phyloP scores from a whole-genome alignment of 37 sponge, comb jelly and placozoan species.

The Corticium candelabrum region DNA sequence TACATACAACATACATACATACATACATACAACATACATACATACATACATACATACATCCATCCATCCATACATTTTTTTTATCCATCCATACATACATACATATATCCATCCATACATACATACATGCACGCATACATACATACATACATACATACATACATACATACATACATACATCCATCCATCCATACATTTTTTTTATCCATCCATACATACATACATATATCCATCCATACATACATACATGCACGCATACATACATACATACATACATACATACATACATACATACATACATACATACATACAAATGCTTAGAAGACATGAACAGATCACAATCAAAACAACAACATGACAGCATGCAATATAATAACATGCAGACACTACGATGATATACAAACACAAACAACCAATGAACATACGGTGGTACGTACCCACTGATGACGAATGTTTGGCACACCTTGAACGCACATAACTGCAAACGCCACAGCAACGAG shows the following conservation, averaged over 20 bases:
- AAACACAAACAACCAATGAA: too few species aligned
- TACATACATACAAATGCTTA: conserved; percentile 11
- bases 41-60: too few species aligned
- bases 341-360: background rate
- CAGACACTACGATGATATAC: too few species aligned
- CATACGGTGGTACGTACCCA: background rate
- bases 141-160: background rate
- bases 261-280: background rate
- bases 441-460: conserved; percentile 25
- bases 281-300: conserved; percentile 15
- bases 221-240: too few species aligned
- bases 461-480: conserved; percentile 27
- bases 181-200: too few species aligned
- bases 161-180: background rate
- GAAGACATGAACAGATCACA: background rate
- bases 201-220: too few species aligned
- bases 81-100: too few species aligned
- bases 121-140: background rate
- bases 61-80: too few species aligned
- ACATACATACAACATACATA: too few species aligned
- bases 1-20: too few species aligned
- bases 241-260: background rate
- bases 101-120: too few species aligned
- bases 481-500: conserved; percentile 15
- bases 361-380: too few species aligned